Base-by-base conservation (phyloP, 2,113 vertebrate species). In the Ptychochromis oligacanthus region DNA sequence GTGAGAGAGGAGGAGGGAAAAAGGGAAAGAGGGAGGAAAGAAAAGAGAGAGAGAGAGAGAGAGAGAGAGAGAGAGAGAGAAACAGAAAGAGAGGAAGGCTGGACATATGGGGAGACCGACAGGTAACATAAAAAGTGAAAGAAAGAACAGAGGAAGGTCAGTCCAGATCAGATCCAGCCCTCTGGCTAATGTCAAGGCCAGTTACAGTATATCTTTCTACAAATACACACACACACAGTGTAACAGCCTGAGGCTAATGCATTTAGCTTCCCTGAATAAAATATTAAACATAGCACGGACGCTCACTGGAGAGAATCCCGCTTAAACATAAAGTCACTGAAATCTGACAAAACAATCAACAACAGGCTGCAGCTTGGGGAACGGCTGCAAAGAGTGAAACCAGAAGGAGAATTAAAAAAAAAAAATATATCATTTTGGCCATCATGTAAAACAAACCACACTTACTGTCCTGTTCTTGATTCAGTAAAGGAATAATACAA, bases 151-250 rank as follows among this genome's bases (percentile, higher is more conserved):
- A 57, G 58, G 9, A 79, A 74, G 91, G 58, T 83, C 67, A 65
- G 75, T 79, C 34, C 57, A 57, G 85, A 75, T 82, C 82, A 58
- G 31, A 82, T 78, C 14, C 60, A 81, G 77, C 79, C 89, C 83
- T 79, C 83, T 60, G 79, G 89, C 87, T 80, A 64, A 81, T 79
- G 91, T 82, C 85, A 87, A 77, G 79, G 74, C 77, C 86, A 58
- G 52, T 88, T 85, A 87, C 26, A 80, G 58, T n/a, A 22, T 46
- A 62, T 64, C 65, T 20, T 52, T 72, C 65, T 52, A 72, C 43
- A 13, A 43, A 77, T 9, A 77, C 43, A 34, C 75, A 78, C 17
- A 77, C 76, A 79, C 26, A 36, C 58, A 76, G 12, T 79, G 75
- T 36, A 77, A 31, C 59, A 78, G 80, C 87, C 80, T 24, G 26